Percentiles rank a stretch among this genome's conserved stretches.
These are phyloP conservation scores for Rhabdomys dilectus DNA, from an alignment of 2,113 vertebrate genomes.

Conservation along the genomic window DNA sequence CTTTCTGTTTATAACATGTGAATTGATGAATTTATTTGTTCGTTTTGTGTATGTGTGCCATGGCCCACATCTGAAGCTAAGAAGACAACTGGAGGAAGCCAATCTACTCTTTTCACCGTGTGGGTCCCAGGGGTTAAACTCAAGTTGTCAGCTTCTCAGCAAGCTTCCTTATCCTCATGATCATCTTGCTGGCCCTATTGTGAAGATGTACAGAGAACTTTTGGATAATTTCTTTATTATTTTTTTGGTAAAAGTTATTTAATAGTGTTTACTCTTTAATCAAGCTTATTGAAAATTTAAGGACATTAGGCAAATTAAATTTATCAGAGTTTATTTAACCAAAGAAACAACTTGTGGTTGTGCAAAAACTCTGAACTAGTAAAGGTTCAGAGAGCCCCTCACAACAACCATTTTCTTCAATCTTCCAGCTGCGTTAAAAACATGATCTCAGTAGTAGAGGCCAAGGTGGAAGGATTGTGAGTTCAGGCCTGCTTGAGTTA, in stretches of 20 bases:
- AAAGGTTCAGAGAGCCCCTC: background rate
- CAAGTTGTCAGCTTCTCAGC: background rate
- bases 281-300: background rate
- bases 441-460: background rate
- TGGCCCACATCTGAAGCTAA: background rate
- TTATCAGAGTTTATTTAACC: background rate
- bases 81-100: background rate
- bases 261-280: background rate
- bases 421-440: constrained; percentile 39
- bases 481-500: background rate
- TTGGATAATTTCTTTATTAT: constrained; percentile 6
- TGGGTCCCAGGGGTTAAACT: background rate
- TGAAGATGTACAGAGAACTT: constrained; percentile 37
- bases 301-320: background rate
- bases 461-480: background rate
- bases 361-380: background rate
- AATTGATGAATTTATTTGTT: background rate
- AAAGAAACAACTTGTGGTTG: background rate
- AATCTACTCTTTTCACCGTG: background rate
- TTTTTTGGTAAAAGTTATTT: background rate
- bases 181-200: background rate
- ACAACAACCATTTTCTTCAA: background rate
- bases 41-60: background rate
- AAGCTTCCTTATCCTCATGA: background rate
- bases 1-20: background rate